A percentile compares a stretch with the other conserved stretches of the same genome.
Conservation (phyloP, 2,888 invertebrate genomes). For the Conus canariensis region DNA sequence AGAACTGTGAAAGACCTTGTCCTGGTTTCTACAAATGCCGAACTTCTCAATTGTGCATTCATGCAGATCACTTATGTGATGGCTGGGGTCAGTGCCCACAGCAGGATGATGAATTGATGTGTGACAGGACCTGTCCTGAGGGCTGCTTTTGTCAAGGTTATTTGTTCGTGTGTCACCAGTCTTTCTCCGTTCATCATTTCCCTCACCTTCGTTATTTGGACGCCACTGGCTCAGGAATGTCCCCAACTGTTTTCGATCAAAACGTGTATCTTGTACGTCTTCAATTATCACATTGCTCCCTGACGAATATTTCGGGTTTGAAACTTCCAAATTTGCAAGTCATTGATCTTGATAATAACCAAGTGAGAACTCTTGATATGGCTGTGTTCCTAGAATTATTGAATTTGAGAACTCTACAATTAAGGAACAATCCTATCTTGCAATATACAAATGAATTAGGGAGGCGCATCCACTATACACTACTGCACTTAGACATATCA, state of each 20-base stretch:
- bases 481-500: not conserved
- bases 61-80: conserved; percentile 11
- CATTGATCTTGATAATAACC: not conserved
- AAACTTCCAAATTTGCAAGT: not conserved
- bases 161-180: not conserved
- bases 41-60: not conserved
- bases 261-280: not conserved
- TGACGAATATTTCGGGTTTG: not conserved
- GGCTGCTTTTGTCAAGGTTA: not conserved
- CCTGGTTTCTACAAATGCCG: not conserved
- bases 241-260: not conserved
- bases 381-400: not conserved
- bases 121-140: conserved; percentile 22
- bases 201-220: not conserved
- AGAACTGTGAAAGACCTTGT: not conserved
- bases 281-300: not conserved
- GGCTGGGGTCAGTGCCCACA: conserved; percentile 20
- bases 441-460: too few species aligned
- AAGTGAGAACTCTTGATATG: not conserved
- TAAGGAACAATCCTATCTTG: not conserved
- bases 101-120: conserved; percentile 14
- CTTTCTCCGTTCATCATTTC: not conserved
- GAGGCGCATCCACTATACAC: not conserved
- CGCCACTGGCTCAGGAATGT: not conserved
- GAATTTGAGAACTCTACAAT: not conserved